phyloP scores from a whole-genome alignment of 1,140 invertebrate genomes.

The Scaptomyza pallida region DNA sequence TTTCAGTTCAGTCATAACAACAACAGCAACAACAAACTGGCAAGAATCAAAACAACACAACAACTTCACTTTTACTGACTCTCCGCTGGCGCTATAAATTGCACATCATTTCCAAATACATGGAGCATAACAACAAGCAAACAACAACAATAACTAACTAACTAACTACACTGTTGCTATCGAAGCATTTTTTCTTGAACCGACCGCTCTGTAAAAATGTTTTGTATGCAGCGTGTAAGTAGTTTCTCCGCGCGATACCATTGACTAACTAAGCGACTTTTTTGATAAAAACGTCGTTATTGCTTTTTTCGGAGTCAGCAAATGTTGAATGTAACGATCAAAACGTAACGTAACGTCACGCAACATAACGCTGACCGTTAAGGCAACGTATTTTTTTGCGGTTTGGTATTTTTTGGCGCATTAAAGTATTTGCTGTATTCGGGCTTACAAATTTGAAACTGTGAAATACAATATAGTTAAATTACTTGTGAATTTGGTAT shows the following conservation, averaged over 20 bases:
- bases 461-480: neutral
- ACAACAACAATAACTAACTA: conserved; percentile 13
- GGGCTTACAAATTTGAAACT: too few relatives aligned
- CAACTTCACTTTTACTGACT: conserved; percentile 16
- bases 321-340: conserved; percentile 23
- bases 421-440: neutral
- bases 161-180: conserved; percentile 16
- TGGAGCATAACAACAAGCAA: conserved; percentile 1
- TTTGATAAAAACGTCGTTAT: conserved; percentile 40
- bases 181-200: neutral
- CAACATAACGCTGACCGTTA: neutral
- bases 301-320: conserved; percentile 28
- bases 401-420: conserved; percentile 14
- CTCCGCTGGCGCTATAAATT: neutral
- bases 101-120: conserved; percentile 15
- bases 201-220: conserved; percentile 5
- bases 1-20: neutral
- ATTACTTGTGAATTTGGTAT: neutral
- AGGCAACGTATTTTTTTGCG: conserved; percentile 7
- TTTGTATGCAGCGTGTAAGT: conserved; percentile 28
- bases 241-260: conserved; percentile 47
- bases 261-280: conserved; percentile 46
- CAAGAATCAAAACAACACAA: conserved; percentile 30
- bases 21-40: conserved; percentile 1
- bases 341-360: conserved; percentile 7